Percentiles rank a stretch among this genome's conserved stretches.
phyloP scores from a whole-genome alignment of 2,888 invertebrate species.

The Tenthredo scrophulariae region DNA sequence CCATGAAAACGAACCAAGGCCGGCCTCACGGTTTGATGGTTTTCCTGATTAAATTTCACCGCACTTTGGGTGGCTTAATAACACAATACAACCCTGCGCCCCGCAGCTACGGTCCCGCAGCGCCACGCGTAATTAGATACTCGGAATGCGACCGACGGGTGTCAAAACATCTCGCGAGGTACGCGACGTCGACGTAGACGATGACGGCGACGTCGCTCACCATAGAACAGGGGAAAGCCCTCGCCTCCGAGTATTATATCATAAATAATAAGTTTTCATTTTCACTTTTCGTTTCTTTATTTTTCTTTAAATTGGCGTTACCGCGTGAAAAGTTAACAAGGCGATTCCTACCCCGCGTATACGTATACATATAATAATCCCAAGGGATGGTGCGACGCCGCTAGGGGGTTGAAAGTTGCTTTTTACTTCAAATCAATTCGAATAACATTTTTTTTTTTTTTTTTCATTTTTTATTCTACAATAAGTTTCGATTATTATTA shows the following conservation, averaged over 20 bases:
- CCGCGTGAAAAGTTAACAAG: background rate
- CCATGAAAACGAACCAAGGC: conserved; percentile 5
- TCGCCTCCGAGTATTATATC: background rate
- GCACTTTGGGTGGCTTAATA: conserved; percentile 59
- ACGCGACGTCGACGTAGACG: background rate
- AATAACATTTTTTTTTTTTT: background rate
- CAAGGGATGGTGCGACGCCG: background rate
- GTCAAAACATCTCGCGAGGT: conserved; percentile 49
- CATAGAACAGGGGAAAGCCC: background rate
- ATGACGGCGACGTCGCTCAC: background rate
- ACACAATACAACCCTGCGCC: conserved; percentile 52
- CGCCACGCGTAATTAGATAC: conserved; percentile 52
- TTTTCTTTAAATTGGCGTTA: background rate
- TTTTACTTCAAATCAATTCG: background rate
- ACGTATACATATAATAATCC: background rate
- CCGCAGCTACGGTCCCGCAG: conserved; percentile 41
- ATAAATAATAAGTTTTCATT: background rate
- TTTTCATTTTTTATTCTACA: background rate
- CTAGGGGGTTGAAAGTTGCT: background rate
- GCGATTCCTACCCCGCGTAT: background rate
- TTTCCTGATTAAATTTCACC: conserved; percentile 63
- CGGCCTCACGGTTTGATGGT: conserved; percentile 53
- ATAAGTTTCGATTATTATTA: background rate
- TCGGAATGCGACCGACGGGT: conserved; percentile 54
- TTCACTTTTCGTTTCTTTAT: background rate